Percentiles rank a stretch among this genome's conserved stretches.
Evolutionary conservation across 2,888 invertebrate genomes (phyloP).

Genomic region (Tiliacea citrago): DNA sequence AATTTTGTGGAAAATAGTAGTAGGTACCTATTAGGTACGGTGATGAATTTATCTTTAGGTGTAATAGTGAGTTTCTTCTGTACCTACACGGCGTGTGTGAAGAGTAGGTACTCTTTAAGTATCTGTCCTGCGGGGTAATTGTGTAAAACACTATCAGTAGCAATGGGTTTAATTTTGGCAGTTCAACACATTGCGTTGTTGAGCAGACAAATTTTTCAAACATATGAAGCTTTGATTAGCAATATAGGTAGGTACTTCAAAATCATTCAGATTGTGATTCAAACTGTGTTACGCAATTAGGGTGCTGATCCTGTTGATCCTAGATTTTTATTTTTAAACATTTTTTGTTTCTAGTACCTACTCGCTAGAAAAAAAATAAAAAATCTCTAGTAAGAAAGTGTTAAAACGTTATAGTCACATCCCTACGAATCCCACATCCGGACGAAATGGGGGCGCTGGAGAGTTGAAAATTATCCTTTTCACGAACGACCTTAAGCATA

Average conservation of each 20-base stretch:
- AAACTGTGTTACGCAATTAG: too few relatives aligned
- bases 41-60: not conserved
- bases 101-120: not conserved
- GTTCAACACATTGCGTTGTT: too few relatives aligned
- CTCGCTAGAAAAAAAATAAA: not conserved
- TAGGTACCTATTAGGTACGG: not conserved
- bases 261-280: too few relatives aligned
- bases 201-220: too few relatives aligned
- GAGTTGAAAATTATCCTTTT: slow-evolving; percentile 91
- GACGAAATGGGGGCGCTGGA: slow-evolving; percentile 82
- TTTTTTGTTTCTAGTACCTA: not conserved
- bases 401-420: slow-evolving; percentile 64
- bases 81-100: too few relatives aligned
- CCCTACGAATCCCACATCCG: slow-evolving; percentile 76
- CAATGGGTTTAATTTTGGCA: too few relatives aligned
- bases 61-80: not conserved
- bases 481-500: slow-evolving; percentile 90
- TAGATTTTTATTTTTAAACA: not conserved
- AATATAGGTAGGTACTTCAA: too few relatives aligned
- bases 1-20: not conserved
- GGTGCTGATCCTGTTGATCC: not conserved
- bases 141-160: too few relatives aligned
- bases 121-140: not conserved
- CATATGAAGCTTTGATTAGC: too few relatives aligned
- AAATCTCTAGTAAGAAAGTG: not conserved